Base-by-base conservation (phyloP, 2,113 vertebrate species). In the Crotophaga sulcirostris region DNA sequence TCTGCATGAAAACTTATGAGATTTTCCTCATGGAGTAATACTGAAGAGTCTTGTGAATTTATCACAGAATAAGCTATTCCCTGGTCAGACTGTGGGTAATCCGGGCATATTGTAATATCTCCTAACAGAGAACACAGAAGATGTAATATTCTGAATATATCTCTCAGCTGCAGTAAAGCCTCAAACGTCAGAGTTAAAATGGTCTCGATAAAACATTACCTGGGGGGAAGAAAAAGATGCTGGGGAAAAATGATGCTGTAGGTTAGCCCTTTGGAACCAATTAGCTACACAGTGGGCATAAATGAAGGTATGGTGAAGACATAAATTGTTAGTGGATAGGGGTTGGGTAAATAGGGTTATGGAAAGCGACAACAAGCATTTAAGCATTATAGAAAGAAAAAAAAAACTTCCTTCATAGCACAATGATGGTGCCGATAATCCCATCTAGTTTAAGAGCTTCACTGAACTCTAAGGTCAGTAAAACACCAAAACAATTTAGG, bases 181-280 rank as follows among this genome's bases (percentile, higher is more conserved):
- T 38, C 38, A 5, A 44, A 56, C 7, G 6, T 76, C 49, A 42
- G 0, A 18, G 4, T 31, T 58, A 2, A 0, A 54, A 36, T 42
- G 19, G 18, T 83, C 31, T 68, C 45, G 28, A 33, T 68, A 51
- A 45, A 73, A 42, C 1, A 16, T 26, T 75, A 82, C 1, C 31
- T 26, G 5, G 7, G 6, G 8, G 6, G 6, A 0, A 4, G 8
- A 16, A 7, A 11, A 29, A 26, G 51, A n/a, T 4, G 4, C 2
- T 55, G 13, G 11, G 62, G 38, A 51, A 73, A 79, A 58, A 20
- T 17, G 25, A 2, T 51, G n/a, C 3, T 28, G 28, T 23, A 19
- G 51, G 34, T n/a, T 33, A 80, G 31, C 16, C 58, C 33, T 69
- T 44, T 47, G 44, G 62, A 81, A 34, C 4, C 13, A 51, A 20